These are phyloP conservation scores for Dasyurus viverrinus DNA, from an alignment of 2,113 vertebrate species.

Conservation along the genomic window DNA sequence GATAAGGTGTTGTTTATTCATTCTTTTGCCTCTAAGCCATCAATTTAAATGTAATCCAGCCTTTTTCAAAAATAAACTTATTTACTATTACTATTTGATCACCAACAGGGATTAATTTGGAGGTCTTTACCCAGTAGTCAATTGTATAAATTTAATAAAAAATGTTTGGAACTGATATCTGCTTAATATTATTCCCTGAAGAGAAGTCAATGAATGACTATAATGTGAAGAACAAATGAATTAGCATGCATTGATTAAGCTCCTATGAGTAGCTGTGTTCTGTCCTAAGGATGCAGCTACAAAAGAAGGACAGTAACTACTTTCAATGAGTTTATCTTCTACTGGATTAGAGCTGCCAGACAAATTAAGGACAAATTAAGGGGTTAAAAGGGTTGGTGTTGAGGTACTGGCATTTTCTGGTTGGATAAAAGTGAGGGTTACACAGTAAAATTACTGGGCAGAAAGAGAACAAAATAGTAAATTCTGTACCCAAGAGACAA, in stretches of 20 bases:
- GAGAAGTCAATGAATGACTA: not conserved
- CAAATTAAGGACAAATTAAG: not conserved
- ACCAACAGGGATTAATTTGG: constrained; percentile 23
- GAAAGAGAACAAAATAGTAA: not conserved
- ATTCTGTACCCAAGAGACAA: not conserved
- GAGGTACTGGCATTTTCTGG: not conserved
- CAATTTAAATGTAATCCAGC: constrained; percentile 46
- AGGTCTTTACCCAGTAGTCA: not conserved
- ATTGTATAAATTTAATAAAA: constrained; percentile 43
- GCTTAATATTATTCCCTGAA: constrained; percentile 37
- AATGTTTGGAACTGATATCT: not conserved
- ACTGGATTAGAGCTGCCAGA: not conserved
- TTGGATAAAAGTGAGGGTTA: not conserved
- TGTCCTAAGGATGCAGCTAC: not conserved
- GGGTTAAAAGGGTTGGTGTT: not conserved
- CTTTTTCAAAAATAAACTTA: constrained; percentile 51
- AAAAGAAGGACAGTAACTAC: not conserved
- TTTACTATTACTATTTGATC: constrained; percentile 34
- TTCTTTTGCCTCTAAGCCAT: constrained; percentile 29
- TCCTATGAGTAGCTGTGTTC: not conserved
- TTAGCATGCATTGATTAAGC: not conserved
- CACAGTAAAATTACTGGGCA: not conserved
- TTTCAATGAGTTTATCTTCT: not conserved
- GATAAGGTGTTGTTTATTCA: constrained; percentile 26
- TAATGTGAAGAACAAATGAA: not conserved